Percentiles rank a stretch among this genome's conserved stretches.
phyloP scores from a whole-genome alignment of 2,888 invertebrate species.

The Dryococelus australis region DNA sequence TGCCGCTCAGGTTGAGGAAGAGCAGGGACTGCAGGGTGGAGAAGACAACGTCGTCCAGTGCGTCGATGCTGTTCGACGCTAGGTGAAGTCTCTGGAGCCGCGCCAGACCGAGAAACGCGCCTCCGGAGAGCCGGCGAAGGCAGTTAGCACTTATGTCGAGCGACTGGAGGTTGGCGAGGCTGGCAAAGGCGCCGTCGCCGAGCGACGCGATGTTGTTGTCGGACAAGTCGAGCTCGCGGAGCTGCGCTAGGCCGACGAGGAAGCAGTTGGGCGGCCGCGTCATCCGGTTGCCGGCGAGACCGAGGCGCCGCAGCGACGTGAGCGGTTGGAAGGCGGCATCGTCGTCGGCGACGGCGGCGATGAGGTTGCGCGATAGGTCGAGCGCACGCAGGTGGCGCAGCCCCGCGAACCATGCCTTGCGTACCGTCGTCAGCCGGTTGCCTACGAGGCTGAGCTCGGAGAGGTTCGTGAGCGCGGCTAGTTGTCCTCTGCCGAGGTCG shows the following conservation, averaged over 20 bases:
- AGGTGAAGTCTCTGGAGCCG: conserved; percentile 74
- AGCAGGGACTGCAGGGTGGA: conserved; percentile 67
- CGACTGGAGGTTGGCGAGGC: conserved; percentile 57
- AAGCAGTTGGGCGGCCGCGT: neutral
- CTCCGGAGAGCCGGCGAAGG: conserved; percentile 64
- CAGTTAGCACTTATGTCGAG: conserved; percentile 75
- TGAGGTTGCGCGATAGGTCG: conserved; percentile 80
- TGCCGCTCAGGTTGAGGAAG: conserved; percentile 75
- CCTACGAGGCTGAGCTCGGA: conserved; percentile 53
- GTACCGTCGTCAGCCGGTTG: conserved; percentile 44
- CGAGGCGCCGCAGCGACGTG: conserved; percentile 65
- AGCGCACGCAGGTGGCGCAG: conserved; percentile 68
- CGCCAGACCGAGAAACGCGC: conserved; percentile 67
- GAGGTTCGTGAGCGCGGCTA: conserved; percentile 42
- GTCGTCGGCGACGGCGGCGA: conserved; percentile 72
- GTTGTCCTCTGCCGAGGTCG: conserved; percentile 43
- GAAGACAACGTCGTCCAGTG: conserved; percentile 65
- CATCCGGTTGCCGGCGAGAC: conserved; percentile 80
- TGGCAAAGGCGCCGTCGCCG: conserved; percentile 49
- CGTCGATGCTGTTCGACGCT: conserved; percentile 70
- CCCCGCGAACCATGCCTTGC: conserved; percentile 39
- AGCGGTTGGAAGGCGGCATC: conserved; percentile 70
- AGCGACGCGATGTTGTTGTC: conserved; percentile 53
- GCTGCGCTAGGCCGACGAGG: neutral
- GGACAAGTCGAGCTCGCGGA: conserved; percentile 51